Evolutionary conservation across 2,113 vertebrate genomes (phyloP), one percentile per base, ranked within the genome.

Genomic region (Chunga burmeisteri): DNA sequence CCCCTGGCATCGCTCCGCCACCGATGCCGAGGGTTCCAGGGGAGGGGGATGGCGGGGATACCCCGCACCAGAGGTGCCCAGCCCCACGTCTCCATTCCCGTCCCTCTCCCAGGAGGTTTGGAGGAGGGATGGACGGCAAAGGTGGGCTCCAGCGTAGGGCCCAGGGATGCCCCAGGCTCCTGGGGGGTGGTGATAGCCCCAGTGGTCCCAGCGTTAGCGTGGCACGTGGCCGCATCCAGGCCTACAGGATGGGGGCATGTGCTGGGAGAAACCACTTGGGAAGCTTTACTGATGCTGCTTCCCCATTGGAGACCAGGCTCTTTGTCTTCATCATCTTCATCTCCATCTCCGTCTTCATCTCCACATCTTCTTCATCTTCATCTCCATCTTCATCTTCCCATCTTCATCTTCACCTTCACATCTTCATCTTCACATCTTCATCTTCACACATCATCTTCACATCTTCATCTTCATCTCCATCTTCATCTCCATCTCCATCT

Each of bases 201-300:
- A 7, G 30, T 7, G n/a, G 25, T 49, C 58, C 10, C 56, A 56
- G 46, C 1, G 3, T 20, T 9, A 17, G 46, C 2, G 6, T 3
- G 56, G 77, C 42, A n/a, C 11, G 0, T 3, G 52, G 62, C 36
- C 10, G 2, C 4, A 30, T 1, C n/a, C 68, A 59, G 62, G 32
- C 23, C 52, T 2, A 2, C 12, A 4, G 82, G 52, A 1, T 2
- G 10, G 66, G 21, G 42, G 18, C 25, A 46, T 1, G 9, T 6
- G 46, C 65, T 30, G 47, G 73, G 47, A 62, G 11, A 36, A 93
- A 61, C 25, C 17, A 4, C 38, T 13, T 59, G 13, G 65, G 68
- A 23, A 47, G 19, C 16, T 62, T n/a, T 23, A 1, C n/a, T 65
- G 77, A 1, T 44, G 49, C 53, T 85, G 82, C 21, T 34, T 68